Percentiles rank a stretch among this genome's conserved stretches.
Evolutionary conservation across 2,888 invertebrate species (phyloP).

Genomic region (Drosophila prostipennis): DNA sequence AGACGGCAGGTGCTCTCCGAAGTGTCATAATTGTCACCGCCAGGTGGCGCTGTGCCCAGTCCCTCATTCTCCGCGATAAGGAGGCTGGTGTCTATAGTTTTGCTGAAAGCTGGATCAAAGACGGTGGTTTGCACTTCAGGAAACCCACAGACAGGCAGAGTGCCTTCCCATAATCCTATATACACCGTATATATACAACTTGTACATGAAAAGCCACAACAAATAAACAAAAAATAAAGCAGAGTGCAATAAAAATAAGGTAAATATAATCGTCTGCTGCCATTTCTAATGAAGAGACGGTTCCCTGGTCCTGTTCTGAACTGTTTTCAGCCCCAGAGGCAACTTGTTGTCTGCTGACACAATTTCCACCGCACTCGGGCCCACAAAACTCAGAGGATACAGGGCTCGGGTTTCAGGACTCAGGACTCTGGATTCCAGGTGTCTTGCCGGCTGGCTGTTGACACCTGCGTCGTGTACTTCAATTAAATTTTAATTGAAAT

Average conservation of each 20-base stretch:
- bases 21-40: conserved; percentile 56
- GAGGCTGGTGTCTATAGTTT: conserved; percentile 17
- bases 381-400: background rate
- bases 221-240: conserved; percentile 37
- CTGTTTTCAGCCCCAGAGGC: conserved; percentile 16
- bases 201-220: conserved; percentile 22
- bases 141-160: conserved; percentile 32
- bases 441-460: conserved; percentile 47
- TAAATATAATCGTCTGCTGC: conserved; percentile 42
- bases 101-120: conserved; percentile 2
- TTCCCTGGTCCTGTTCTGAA: background rate
- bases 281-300: conserved; percentile 62
- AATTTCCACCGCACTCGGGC: conserved; percentile 48
- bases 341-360: conserved; percentile 71
- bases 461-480: conserved; percentile 62
- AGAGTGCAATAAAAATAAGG: conserved; percentile 39
- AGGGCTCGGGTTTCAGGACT: background rate
- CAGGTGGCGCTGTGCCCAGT: background rate
- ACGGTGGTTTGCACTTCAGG: conserved; percentile 29
- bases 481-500: conserved; percentile 79
- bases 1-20: conserved; percentile 29
- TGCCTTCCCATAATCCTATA: background rate
- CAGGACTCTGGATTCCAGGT: conserved; percentile 19
- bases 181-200: background rate
- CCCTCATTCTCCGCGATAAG: conserved; percentile 9